phyloP scores from a whole-genome alignment of 2,888 invertebrate species.

The Antheraea yamamai region DNA sequence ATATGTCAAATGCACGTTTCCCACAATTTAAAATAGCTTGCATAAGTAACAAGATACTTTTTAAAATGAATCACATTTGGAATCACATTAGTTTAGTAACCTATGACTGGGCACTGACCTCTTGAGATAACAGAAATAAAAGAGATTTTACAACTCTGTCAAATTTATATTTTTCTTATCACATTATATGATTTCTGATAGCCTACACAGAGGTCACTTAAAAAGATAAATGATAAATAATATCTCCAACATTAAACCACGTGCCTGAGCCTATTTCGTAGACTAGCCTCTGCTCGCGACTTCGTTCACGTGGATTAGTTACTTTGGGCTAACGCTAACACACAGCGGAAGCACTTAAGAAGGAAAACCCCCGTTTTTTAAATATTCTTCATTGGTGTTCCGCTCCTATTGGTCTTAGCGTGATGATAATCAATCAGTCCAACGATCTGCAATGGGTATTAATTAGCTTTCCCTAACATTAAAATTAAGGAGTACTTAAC shows the following conservation, averaged over 20 bases:
- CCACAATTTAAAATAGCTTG: neutral
- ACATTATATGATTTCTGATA: neutral
- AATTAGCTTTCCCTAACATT: too few relatives aligned
- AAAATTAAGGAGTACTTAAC: too few relatives aligned
- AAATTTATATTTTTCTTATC: neutral
- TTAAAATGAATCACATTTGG: neutral
- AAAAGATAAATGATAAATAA: constrained; percentile 3
- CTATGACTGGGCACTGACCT: neutral
- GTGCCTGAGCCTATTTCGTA: neutral
- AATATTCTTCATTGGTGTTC: too few relatives aligned
- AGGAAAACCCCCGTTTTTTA: too few relatives aligned
- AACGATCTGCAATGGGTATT: too few relatives aligned
- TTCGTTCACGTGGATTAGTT: too few relatives aligned
- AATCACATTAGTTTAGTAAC: neutral
- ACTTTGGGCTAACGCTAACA: too few relatives aligned
- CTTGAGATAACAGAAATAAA: neutral
- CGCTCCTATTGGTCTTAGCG: too few relatives aligned
- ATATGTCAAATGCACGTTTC: neutral
- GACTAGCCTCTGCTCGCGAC: too few relatives aligned
- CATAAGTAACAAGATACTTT: neutral
- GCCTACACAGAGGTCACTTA: neutral
- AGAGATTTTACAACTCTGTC: neutral
- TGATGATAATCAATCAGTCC: too few relatives aligned
- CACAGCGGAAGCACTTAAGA: too few relatives aligned
- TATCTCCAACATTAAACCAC: neutral